Percentiles rank a stretch among this genome's conserved stretches.
Conservation (phyloP, 2,797 vertebrate genomes). For the Phoxinus dragarum region DNA sequence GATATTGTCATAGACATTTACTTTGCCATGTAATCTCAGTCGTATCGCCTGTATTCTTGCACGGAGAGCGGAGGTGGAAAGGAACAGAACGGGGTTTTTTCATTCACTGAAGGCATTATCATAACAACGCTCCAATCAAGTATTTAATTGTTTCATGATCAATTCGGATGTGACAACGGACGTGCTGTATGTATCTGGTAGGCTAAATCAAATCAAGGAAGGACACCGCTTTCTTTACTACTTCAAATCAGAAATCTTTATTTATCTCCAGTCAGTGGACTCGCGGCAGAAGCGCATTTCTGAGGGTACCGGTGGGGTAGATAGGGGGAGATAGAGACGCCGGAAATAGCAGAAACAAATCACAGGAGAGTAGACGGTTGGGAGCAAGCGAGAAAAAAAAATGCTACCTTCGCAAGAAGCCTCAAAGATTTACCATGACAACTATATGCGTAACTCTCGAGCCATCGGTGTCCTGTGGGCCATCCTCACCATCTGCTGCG, state of each 20-base stretch:
- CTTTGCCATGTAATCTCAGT: constrained; percentile 62
- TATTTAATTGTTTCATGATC: constrained; percentile 50
- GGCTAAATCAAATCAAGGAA: constrained; percentile 18
- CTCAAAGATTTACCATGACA: constrained; percentile 88
- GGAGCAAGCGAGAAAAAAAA: constrained; percentile 66
- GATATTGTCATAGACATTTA: constrained; percentile 48
- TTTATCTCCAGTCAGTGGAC: constrained; percentile 38
- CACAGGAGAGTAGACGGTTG: constrained; percentile 10
- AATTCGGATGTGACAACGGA: constrained; percentile 53
- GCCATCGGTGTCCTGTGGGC: constrained; percentile 90
- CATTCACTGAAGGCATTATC: constrained; percentile 44
- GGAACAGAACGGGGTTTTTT: constrained; percentile 36
- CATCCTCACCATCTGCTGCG: constrained; percentile 92
- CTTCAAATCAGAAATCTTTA: constrained; percentile 35
- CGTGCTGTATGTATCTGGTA: constrained; percentile 35
- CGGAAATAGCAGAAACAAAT: constrained; percentile 54
- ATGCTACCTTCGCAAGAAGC: constrained; percentile 90
- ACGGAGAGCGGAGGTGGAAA: constrained; percentile 59
- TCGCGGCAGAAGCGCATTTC: constrained; percentile 51
- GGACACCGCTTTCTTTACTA: constrained; percentile 36
- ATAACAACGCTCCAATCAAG: constrained; percentile 52
- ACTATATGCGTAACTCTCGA: constrained; percentile 89
- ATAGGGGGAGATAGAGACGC: constrained; percentile 55
- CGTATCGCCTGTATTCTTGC: constrained; percentile 55
- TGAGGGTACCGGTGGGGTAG: constrained; percentile 51